Evolutionary conservation across 2,113 vertebrate genomes (phyloP), one percentile per base, ranked within the genome.

Genomic region (Petromus typicus): DNA sequence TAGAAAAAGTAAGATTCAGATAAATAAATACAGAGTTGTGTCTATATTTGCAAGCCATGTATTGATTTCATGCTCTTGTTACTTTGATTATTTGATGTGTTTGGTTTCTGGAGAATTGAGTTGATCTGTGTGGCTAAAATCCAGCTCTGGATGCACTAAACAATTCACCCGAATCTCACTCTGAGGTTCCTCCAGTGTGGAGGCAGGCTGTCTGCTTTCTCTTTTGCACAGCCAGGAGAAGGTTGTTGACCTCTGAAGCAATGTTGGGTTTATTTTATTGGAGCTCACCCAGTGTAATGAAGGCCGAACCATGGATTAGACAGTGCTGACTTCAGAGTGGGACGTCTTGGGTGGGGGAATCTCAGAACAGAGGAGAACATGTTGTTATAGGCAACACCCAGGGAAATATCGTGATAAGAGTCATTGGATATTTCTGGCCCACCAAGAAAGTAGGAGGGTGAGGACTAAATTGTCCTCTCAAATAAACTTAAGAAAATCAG

Each of bases 321-420:
- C 86, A 80, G n/a, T 63, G 91, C 90, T 91, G 97, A n/a, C 5
- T 64, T 80, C 86, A 96, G 75, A 32, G 76, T 78, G 48, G 88
- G 76, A 90, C 57, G 8, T 59, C 95, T 80, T 89, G 95, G 91
- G 95, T 94, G 91, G 91, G 96, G 82, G 93, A 93, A 48, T 96
- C 75, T 78, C 79, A 78, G 91, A 92, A 89, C 79, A 78, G 91
- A 92, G 86, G 93, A 96, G 94, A 97, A 89, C 79, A 87, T 85
- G 89, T 91, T 97, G 89, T 95, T 92, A 91, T 37, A 94, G 95
- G 93, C 79, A 96, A 94, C 95, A 95, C 94, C 91, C 93, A 87
- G 83, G 95, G 83, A 76, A 95, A 87, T 95, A 91, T 23, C 9
- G 1, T 0, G 67, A 81, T 94, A 95, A 94, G 67, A 81, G 54